Evolutionary conservation across 2,888 invertebrate species (phyloP), one percentile per base, ranked within the genome.

Genomic region (Octodonta nipae): DNA sequence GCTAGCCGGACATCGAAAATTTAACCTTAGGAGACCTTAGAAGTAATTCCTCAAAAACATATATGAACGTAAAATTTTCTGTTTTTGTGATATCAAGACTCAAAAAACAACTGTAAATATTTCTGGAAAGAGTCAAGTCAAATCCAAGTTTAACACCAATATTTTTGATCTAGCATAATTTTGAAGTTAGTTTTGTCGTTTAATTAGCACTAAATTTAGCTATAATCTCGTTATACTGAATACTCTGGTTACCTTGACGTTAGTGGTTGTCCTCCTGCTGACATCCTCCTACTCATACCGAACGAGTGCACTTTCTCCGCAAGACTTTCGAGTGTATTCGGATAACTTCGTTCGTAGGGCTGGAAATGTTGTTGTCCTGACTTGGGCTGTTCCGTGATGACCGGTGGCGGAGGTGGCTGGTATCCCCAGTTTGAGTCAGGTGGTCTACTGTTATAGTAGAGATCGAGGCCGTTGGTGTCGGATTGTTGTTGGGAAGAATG

Each of bases 281-380:
- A 76, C 73, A 78, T 75, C 39, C 78, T 66, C 29, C 76, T 59
- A 36, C 62, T 60, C 37, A 72, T 64, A 3, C 67, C 67, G 61
- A 85, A 87, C 32, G 87, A 80, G 60, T 89, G 89, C 34, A 89
- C 88, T 64, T 88, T 88, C 60, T 91, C 89, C 4, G 89, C 88
- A 33, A 91, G 70, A 51, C 87, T 88, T 58, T 89, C 89, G 44
- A 89, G 62, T 1, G 89, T 89, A 57, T 88, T 88, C 2, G 85
- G 84, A 56, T 83, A 83, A 34, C 74, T 76, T 40, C 87, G 72
- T 56, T 88, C 87, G 61, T 87, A 89, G 4, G 86, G 85, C 40
- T 85, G 85, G 61, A 86, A 88, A 54, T 86, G 78, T 44, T 85
- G 83, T 34, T 71, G 40, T 68, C 64, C 30, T 11, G 81, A 75